Base-by-base conservation (phyloP, 2,113 vertebrate genomes). In the Myiopsitta monachus region DNA sequence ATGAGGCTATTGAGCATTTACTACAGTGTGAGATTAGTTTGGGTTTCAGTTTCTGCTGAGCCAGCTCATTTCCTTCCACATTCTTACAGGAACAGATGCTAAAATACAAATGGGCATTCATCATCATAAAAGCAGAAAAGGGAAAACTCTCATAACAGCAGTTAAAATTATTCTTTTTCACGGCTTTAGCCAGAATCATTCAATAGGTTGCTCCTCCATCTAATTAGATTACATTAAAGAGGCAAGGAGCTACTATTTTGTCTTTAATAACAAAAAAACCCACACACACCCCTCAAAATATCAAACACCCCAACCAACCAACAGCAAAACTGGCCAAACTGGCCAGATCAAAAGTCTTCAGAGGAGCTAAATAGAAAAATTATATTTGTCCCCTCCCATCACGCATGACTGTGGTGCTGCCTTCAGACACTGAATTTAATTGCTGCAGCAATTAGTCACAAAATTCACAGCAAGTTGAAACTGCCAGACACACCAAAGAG, bases 41-140 rank as follows among this genome's bases (percentile, higher is more conserved):
- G 80, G 52, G 49, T 92, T 94, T 85, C 74, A 82, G 84, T 91
- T 95, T 96, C 70, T 95, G 92, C 96, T 92, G 92, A 93, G 88
- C 69, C 75, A 92, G 88, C 86, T 83, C 69, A 52, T 89, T 87
- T 95, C 81, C 66, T 88, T 96, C 51, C 49, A 94, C 59, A 11
- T 83, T 96, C 70, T 79, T 76, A 70, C 39, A 67, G 57, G 67
- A 94, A 74, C 78, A 90, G 89, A 87, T 76, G 86, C 54, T 88
- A 81, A 86, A 92, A 89, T 47, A 77, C 57, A 85, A 88, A 93
- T 11, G 28, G 66, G 41, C 54, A 79, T 91, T 66, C 83, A 78
- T 78, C 44, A 90, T 74, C 59, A 66, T 85, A 85, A 95, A 91
- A 73, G 93, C 43, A 95, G 52, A 85, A 69, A 80, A 63, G 69